A percentile compares a stretch with the other conserved stretches of the same genome.
Conservation (phyloP, 2,888 invertebrate genomes). For the Sclerodermus sp. region DNA sequence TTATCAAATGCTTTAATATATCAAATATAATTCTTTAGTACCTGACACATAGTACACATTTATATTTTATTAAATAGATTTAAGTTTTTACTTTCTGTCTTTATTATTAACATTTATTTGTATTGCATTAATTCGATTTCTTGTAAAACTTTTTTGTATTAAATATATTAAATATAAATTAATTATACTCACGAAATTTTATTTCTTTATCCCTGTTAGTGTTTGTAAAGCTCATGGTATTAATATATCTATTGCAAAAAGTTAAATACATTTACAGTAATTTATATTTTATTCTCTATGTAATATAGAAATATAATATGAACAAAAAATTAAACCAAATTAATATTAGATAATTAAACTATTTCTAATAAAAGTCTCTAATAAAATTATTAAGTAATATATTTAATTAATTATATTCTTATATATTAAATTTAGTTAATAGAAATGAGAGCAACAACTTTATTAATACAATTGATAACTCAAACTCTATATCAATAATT, state of each 20-base stretch:
- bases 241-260: no score
- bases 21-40: slow-evolving; percentile 36
- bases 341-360: no score
- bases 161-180: slow-evolving; percentile 19
- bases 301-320: no score
- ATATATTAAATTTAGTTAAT: background rate
- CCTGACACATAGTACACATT: slow-evolving; percentile 41
- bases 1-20: slow-evolving; percentile 30
- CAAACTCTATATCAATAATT: background rate
- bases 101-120: slow-evolving; percentile 11
- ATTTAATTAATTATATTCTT: no score
- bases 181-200: background rate
- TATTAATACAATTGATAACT: no score
- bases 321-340: no score
- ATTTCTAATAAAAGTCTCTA: no score
- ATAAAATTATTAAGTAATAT: background rate
- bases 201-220: background rate
- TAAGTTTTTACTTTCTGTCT: slow-evolving; percentile 20
- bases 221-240: no score
- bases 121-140: slow-evolving; percentile 22
- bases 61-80: slow-evolving; percentile 24
- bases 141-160: slow-evolving; percentile 24
- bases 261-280: no score
- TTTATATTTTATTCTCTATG: no score
- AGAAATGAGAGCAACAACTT: background rate